phyloP scores from a whole-genome alignment of 2,888 invertebrate genomes.

The Lomographa bimaculata region DNA sequence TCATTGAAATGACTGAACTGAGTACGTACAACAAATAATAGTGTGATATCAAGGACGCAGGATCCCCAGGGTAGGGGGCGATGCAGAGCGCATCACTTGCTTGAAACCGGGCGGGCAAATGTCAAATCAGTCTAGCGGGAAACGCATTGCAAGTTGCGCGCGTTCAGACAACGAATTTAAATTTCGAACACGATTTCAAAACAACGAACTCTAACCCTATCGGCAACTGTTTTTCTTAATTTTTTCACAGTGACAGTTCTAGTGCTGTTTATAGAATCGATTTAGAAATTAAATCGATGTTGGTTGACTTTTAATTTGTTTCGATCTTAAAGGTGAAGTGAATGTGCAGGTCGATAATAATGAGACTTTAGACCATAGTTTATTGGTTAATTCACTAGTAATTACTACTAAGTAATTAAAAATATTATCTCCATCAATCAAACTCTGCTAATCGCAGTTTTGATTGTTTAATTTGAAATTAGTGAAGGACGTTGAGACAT shows the following conservation, averaged over 20 bases:
- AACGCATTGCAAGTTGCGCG: constrained; percentile 34
- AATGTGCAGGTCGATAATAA: constrained; percentile 26
- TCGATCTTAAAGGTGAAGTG: constrained; percentile 26
- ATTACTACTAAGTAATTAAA: too few relatives aligned
- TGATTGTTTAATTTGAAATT: constrained; percentile 28
- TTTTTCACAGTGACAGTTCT: constrained; percentile 13
- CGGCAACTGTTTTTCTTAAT: constrained; percentile 8
- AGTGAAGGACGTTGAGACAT: constrained; percentile 35
- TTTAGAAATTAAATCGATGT: constrained; percentile 4
- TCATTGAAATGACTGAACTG: too few relatives aligned
- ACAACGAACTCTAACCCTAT: constrained; percentile 25
- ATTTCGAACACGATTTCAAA: constrained; percentile 39
- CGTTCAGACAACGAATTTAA: constrained; percentile 34
- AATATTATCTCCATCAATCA: constrained; percentile 27
- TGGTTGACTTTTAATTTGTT: constrained; percentile 21
- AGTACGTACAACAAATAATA: too few relatives aligned
- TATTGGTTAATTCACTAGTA: constrained; percentile 25
- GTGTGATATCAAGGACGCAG: constrained; percentile 36
- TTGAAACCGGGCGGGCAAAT: constrained; percentile 30
- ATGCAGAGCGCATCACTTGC: constrained; percentile 32
- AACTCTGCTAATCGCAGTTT: constrained; percentile 14
- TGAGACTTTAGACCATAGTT: constrained; percentile 23
- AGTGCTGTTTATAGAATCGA: constrained; percentile 16
- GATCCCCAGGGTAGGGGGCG: constrained; percentile 26
- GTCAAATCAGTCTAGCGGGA: constrained; percentile 35